These are phyloP conservation scores for Odontothrips loti DNA, from an alignment of 2,888 invertebrate genomes.

Conservation along the genomic window DNA sequence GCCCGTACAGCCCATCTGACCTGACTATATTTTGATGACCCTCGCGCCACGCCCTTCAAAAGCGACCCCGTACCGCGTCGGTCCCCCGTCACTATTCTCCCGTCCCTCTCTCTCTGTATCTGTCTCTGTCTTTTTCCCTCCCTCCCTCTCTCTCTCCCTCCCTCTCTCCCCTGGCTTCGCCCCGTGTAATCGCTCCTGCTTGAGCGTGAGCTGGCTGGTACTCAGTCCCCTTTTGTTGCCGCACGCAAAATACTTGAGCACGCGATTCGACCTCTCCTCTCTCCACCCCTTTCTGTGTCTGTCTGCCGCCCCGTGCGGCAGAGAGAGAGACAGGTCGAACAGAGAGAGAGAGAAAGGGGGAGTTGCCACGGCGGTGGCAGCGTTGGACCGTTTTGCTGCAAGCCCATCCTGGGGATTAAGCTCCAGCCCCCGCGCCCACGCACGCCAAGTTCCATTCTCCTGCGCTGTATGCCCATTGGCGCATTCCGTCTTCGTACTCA, in stretches of 20 bases:
- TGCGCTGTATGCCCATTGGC: no score
- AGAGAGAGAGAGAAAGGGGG: background rate
- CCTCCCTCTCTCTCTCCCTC: background rate
- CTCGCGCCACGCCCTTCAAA: background rate
- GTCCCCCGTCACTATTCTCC: background rate
- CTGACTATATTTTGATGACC: slow-evolving; percentile 19
- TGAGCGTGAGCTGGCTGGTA: no score
- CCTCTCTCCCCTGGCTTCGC: background rate
- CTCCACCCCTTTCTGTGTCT: background rate
- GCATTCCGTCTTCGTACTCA: no score
- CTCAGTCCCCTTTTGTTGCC: background rate
- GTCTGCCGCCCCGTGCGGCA: background rate
- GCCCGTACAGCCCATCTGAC: background rate
- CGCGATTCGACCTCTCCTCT: background rate
- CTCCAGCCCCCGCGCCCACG: no score
- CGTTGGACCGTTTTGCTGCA: no score
- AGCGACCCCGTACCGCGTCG: background rate
- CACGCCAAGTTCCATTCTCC: no score
- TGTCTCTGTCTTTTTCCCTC: background rate
- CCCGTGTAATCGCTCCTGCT: no score
- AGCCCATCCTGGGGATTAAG: no score
- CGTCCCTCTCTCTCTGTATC: background rate
- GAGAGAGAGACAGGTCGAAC: background rate
- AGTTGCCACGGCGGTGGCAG: background rate
- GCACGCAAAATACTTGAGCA: background rate